Percentiles rank a stretch among this genome's conserved stretches.
These are phyloP conservation scores for Lycocerus yunnanus DNA, from an alignment of 2,888 invertebrate genomes.

Conservation along the genomic window DNA sequence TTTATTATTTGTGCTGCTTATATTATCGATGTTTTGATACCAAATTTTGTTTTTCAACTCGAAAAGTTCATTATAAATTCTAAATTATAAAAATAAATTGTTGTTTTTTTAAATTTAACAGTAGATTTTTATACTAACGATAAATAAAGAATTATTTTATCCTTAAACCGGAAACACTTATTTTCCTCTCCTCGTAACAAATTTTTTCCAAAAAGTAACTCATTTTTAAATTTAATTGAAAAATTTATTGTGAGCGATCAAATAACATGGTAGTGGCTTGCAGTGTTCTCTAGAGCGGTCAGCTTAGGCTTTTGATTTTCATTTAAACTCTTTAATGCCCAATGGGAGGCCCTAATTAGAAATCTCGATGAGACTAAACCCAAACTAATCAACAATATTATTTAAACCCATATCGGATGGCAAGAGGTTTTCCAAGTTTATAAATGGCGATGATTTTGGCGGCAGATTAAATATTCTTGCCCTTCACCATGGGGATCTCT, in stretches of 20 bases:
- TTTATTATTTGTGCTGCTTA: background rate
- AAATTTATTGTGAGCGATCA: background rate
- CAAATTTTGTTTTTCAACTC: background rate
- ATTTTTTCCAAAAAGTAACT: background rate
- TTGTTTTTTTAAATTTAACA: background rate
- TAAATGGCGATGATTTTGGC: no score
- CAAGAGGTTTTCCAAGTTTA: no score
- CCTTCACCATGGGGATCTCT: no score
- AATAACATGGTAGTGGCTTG: no score
- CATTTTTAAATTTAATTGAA: background rate
- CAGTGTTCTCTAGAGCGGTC: no score
- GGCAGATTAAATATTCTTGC: no score
- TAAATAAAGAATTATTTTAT: background rate
- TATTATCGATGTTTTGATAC: background rate
- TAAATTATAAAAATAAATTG: background rate
- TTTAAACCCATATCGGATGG: no score
- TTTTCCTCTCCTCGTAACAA: background rate
- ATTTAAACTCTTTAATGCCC: no score
- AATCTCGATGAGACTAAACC: no score
- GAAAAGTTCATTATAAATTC: background rate
- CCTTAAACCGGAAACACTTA: background rate
- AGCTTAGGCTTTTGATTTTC: no score
- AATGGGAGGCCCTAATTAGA: no score
- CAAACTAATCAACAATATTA: no score
- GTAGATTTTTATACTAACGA: background rate